Percentiles rank a stretch among this genome's conserved stretches.
Evolutionary conservation across 2,797 vertebrate species (phyloP).

Genomic region (Spondyliosoma cantharus): DNA sequence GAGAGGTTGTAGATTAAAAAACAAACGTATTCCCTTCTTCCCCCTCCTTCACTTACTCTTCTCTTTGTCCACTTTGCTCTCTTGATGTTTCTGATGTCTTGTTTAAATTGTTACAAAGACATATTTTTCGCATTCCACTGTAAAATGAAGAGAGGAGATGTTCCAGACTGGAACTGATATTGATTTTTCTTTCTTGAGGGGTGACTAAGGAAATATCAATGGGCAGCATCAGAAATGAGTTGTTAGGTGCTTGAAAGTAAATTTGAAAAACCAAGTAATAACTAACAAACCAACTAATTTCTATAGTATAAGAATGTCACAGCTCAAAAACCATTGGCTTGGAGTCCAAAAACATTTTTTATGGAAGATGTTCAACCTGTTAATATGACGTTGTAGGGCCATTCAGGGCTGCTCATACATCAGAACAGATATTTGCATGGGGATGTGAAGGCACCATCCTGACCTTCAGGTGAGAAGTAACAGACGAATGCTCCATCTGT

Average conservation of each 20-base stretch:
- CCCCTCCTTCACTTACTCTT: not conserved
- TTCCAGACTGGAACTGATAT: not conserved
- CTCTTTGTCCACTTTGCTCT: not conserved
- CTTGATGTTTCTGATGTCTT: slow-evolving; percentile 7
- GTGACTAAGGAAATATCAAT: not conserved
- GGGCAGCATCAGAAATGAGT: not conserved
- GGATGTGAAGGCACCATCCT: slow-evolving; percentile 2
- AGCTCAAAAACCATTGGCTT: not conserved
- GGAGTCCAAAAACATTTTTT: too few relatives aligned
- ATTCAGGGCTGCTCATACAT: not conserved
- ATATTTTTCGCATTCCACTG: not conserved
- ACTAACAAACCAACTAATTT: not conserved
- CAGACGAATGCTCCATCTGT: not conserved
- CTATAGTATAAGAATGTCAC: not conserved
- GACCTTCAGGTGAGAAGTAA: slow-evolving; percentile 4
- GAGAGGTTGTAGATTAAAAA: slow-evolving; percentile 22
- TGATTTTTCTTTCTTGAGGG: not conserved
- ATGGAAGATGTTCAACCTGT: not conserved
- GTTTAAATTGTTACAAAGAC: not conserved
- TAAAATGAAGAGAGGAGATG: slow-evolving; percentile 5
- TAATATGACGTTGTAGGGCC: not conserved
- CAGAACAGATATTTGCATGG: not conserved
- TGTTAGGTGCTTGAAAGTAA: not conserved
- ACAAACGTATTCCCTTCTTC: not conserved
- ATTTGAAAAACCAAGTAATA: not conserved